Conservation (phyloP, 2,888 invertebrate species). For the Hirudinaria manillensis region DNA sequence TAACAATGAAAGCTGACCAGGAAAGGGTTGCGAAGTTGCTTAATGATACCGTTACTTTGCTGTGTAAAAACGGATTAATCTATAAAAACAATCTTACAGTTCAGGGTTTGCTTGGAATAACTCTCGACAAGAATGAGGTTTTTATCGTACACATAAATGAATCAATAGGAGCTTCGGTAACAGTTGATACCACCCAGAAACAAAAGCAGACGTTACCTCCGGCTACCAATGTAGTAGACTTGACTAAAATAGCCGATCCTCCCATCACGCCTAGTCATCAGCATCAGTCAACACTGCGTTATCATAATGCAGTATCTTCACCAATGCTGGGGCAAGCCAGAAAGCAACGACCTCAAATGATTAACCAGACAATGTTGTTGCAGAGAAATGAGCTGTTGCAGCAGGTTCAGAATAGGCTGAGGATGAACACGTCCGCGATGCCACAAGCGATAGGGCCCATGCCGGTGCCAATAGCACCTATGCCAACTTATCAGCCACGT, state of each 20-base stretch:
- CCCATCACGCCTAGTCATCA: conserved; percentile 5
- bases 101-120: conserved; percentile 35
- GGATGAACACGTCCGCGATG: conserved; percentile 22
- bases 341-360: neutral
- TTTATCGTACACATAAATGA: conserved; percentile 37
- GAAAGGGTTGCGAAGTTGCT: conserved; percentile 36
- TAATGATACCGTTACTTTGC: conserved; percentile 35
- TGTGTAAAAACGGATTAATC: conserved; percentile 37
- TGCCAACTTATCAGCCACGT: neutral
- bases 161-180: conserved; percentile 26
- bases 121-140: conserved; percentile 36
- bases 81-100: conserved; percentile 34
- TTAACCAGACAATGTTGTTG: neutral
- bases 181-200: neutral
- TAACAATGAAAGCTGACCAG: conserved; percentile 36
- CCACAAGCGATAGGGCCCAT: neutral
- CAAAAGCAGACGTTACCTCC: neutral
- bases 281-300: too few relatives aligned
- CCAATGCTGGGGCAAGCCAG: neutral
- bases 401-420: conserved; percentile 1
- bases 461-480: neutral
- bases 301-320: neutral
- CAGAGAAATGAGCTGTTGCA: conserved; percentile 12
- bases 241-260: conserved; percentile 26
- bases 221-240: conserved; percentile 24